Evolutionary conservation across 2,888 invertebrate species (phyloP), one percentile per base, ranked within the genome.

Genomic region (Petrolisthes manimaculis): DNA sequence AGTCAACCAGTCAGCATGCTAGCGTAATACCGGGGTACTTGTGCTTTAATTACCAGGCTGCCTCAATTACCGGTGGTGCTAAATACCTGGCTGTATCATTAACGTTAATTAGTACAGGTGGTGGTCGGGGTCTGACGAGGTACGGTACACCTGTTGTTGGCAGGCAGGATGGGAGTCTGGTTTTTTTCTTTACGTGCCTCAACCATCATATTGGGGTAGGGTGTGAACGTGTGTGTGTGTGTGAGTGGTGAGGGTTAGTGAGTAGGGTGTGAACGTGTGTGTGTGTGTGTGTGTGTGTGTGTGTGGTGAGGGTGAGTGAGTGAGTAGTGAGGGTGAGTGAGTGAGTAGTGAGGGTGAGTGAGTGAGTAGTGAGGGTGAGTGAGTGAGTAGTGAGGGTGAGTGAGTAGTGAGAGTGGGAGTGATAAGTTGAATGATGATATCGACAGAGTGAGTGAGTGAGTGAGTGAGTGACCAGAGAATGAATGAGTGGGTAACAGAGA

Each of bases 91-190:
- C 14, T 1, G 71, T 71, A 21, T 71, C 71, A 71, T 71, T 71
- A 71, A 21, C n/a, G 71, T 71, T 71, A 71, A 71, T 71, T 71
- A 21, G n/a, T 71, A 71, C 71, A 71, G 71, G 71, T 71, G 71
- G n/a, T 71, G 71, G 37, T 37, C 2, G 37, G 37, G 37, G 37
- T 37, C 0, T 37, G 37, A 37, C 1, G n/a, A 12, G 71, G 71
- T n/a, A 71, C 14, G 6, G 71, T 71, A 21, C 71, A 71, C 71
- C 71, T 71, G 71, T 71, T 71, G 71, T n/a, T 12, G 21, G 71
- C 71, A 3, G 71, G 71, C 71, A 71, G 71, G 71, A 71, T 71
- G 71, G 14, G 71, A 71, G 21, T 37, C 71, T 12, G 71, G 71
- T 12, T 12, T 71, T 71, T 71, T 71, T 71, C 37, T 37, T 37